These are phyloP conservation scores for Rhinogobio ventralis DNA, from an alignment of 2,797 vertebrate species.

Conservation along the genomic window DNA sequence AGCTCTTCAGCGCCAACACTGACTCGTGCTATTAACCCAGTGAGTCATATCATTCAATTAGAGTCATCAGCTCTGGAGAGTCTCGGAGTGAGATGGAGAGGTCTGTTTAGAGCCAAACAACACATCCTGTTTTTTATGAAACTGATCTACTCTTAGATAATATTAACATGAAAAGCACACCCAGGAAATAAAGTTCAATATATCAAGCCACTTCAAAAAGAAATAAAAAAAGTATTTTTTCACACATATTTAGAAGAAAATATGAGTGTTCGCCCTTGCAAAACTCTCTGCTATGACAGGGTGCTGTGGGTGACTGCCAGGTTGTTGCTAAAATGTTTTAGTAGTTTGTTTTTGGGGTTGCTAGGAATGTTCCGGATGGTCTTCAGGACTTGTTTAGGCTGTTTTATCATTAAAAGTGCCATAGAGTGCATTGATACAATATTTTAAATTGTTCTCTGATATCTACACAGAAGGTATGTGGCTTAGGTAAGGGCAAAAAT, in stretches of 20 bases:
- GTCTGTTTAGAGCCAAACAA: slow-evolving; percentile 44
- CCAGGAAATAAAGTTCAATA: background rate
- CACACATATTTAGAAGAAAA: slow-evolving; percentile 16
- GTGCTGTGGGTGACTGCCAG: background rate
- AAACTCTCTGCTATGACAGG: background rate
- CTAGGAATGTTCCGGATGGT: background rate
- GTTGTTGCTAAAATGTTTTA: background rate
- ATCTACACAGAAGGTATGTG: too few relatives aligned
- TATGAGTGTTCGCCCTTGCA: background rate
- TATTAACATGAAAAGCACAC: slow-evolving; percentile 17
- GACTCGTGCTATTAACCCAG: slow-evolving; percentile 52
- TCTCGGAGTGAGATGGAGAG: slow-evolving; percentile 35
- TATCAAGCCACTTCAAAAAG: background rate
- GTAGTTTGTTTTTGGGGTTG: background rate
- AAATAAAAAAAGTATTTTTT: background rate
- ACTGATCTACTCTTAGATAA: slow-evolving; percentile 18
- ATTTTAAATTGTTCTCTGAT: too few relatives aligned
- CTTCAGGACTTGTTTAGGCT: background rate
- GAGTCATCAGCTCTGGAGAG: slow-evolving; percentile 51
- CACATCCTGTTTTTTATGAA: slow-evolving; percentile 25
- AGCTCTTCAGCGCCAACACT: slow-evolving; percentile 39
- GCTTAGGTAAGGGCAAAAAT: too few relatives aligned
- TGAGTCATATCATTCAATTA: slow-evolving; percentile 61
- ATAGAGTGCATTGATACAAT: too few relatives aligned
- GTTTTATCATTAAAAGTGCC: background rate